A percentile compares a stretch with the other conserved stretches of the same genome.
phyloP scores from a whole-genome alignment of 2,113 vertebrate species.

The Trichomycterus rosablanca region DNA sequence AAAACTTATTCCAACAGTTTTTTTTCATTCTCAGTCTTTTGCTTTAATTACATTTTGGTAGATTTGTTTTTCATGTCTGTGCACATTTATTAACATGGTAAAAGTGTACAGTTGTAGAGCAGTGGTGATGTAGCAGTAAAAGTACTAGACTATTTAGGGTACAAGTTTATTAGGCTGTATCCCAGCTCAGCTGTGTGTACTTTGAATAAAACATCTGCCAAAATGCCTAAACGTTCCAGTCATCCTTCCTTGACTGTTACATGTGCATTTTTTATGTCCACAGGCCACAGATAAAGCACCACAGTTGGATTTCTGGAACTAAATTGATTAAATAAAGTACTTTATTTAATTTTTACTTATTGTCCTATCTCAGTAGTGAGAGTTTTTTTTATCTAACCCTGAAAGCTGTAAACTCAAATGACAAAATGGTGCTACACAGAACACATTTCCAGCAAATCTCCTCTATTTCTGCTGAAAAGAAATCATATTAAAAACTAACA shows the following conservation, averaged over 20 bases:
- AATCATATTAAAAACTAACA: slow-evolving; percentile 18
- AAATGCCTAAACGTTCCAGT: too few relatives aligned
- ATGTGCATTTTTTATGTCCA: neutral
- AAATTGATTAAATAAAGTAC: slow-evolving; percentile 1
- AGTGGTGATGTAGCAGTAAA: too few relatives aligned
- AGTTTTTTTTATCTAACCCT: neutral
- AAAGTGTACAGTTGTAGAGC: too few relatives aligned
- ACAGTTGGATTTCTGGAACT: slow-evolving; percentile 9
- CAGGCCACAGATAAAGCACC: slow-evolving; percentile 9
- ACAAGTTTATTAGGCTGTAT: slow-evolving; percentile 2
- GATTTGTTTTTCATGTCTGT: too few relatives aligned
- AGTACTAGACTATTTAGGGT: too few relatives aligned
- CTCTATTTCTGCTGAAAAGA: neutral
- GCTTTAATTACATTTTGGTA: too few relatives aligned
- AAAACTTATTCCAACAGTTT: too few relatives aligned
- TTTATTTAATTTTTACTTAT: slow-evolving; percentile 13
- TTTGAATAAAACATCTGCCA: too few relatives aligned
- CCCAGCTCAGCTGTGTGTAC: slow-evolving; percentile 11
- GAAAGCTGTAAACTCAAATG: neutral
- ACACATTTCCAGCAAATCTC: neutral
- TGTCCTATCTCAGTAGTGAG: neutral
- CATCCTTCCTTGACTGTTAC: neutral
- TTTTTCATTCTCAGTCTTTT: too few relatives aligned
- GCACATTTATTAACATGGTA: too few relatives aligned
- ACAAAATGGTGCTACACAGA: neutral